Evolutionary conservation across 2,888 invertebrate species (phyloP).

Genomic region (Mesochorus sp.): DNA sequence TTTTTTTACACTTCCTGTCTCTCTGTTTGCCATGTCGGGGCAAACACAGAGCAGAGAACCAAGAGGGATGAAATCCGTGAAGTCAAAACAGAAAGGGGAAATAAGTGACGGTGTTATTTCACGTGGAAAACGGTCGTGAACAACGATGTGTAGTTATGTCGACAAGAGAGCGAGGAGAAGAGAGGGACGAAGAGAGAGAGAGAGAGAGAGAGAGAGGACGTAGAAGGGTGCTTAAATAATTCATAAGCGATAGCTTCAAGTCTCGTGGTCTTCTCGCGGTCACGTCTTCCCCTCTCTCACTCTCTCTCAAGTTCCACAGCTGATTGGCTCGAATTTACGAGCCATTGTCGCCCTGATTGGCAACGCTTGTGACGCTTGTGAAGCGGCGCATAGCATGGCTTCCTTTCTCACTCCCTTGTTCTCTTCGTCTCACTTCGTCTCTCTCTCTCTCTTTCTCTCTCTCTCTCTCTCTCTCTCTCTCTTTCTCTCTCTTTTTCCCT

Average conservation of each 20-base stretch:
- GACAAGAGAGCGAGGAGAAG: constrained; percentile 20
- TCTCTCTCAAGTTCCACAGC: constrained; percentile 64
- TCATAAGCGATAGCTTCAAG: constrained; percentile 79
- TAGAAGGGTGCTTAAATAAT: constrained; percentile 79
- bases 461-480: not conserved
- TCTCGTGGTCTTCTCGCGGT: constrained; percentile 71
- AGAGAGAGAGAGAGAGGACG: constrained; percentile 61
- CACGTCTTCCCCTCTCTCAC: constrained; percentile 71
- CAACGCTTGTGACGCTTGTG: constrained; percentile 75
- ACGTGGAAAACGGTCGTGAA: constrained; percentile 22
- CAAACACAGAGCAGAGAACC: not conserved
- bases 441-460: constrained; percentile 1
- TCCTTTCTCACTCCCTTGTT: too few relatives aligned
- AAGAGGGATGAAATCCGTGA: constrained; percentile 35
- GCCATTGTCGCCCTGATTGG: constrained; percentile 80
- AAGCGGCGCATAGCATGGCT: constrained; percentile 13
- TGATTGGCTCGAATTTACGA: constrained; percentile 81
- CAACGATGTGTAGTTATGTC: constrained; percentile 23
- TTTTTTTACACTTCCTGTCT: not conserved
- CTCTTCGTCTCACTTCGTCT: not conserved
- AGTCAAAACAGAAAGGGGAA: constrained; percentile 50
- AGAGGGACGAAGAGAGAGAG: constrained; percentile 46
- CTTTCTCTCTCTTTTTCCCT: not conserved
- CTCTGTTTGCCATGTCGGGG: constrained; percentile 2
- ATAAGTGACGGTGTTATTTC: constrained; percentile 43